A percentile compares a stretch with the other conserved stretches of the same genome.
Conservation (phyloP, 2,888 invertebrate species). For the Apamea monoglypha region DNA sequence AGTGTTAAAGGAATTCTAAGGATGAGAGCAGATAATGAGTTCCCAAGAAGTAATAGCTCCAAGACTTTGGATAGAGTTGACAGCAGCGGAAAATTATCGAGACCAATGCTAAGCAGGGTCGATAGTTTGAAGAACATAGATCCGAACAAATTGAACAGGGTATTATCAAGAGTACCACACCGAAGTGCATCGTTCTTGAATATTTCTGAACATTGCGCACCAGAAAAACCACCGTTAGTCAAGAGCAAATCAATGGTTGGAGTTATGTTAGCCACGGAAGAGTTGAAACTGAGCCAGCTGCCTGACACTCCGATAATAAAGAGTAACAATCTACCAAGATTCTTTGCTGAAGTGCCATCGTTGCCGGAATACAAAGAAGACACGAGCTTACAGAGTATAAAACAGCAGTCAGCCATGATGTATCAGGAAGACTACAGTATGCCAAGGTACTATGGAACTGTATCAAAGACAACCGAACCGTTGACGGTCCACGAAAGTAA, state of each 20-base stretch:
- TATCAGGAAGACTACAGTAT: constrained; percentile 91
- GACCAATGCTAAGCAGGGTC: constrained; percentile 81
- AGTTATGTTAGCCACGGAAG: constrained; percentile 78
- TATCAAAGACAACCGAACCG: constrained; percentile 76
- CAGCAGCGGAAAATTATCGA: constrained; percentile 76
- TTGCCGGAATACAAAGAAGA: constrained; percentile 84
- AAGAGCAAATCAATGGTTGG: constrained; percentile 87
- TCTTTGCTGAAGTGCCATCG: constrained; percentile 85
- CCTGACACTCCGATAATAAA: constrained; percentile 88
- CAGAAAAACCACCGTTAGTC: constrained; percentile 83
- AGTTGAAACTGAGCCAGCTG: constrained; percentile 82
- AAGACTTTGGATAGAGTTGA: constrained; percentile 83
- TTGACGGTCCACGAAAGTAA: constrained; percentile 85
- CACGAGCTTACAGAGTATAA: constrained; percentile 86
- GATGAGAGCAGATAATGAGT: constrained; percentile 71
- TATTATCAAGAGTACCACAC: constrained; percentile 85
- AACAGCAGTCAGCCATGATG: constrained; percentile 88
- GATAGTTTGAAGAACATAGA: constrained; percentile 87
- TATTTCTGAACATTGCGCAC: constrained; percentile 84
- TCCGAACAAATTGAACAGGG: constrained; percentile 84
- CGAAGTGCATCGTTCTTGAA: constrained; percentile 88
- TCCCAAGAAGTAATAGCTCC: constrained; percentile 83
- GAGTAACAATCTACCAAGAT: constrained; percentile 86
- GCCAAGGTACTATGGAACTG: constrained; percentile 91
- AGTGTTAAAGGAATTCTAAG: constrained; percentile 85